Percentiles rank a stretch among this genome's conserved stretches.
Conservation (phyloP, 2,113 vertebrate genomes). For the Dicentrarchus labrax region DNA sequence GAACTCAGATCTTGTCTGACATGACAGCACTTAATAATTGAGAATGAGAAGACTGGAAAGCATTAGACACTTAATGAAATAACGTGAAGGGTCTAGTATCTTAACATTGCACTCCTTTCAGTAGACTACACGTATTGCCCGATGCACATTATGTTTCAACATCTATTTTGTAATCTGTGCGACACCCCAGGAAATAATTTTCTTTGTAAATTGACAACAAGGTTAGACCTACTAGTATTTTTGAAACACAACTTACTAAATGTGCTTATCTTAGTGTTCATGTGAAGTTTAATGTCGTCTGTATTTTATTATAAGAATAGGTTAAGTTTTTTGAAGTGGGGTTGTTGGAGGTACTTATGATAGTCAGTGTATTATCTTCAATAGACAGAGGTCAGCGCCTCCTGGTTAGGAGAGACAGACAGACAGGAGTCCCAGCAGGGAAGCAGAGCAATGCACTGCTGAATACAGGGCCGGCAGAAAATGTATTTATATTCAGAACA, state of each 20-base stretch:
- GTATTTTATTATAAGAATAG: no score
- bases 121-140: background rate
- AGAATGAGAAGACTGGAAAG: slow-evolving; percentile 8
- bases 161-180: slow-evolving; percentile 1
- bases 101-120: background rate
- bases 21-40: slow-evolving; percentile 12
- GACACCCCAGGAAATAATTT: background rate
- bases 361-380: no score
- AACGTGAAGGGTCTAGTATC: background rate
- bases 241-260: background rate
- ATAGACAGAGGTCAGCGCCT: no score
- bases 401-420: no score
- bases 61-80: background rate
- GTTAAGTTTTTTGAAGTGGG: no score
- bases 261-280: background rate
- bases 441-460: no score
- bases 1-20: slow-evolving; percentile 20
- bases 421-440: no score
- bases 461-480: no score
- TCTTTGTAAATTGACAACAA: background rate
- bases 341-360: no score
- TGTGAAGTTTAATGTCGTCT: no score
- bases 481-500: no score
- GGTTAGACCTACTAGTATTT: background rate
- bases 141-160: slow-evolving; percentile 14